Conservation (phyloP, 2,888 invertebrate species). For the Papilio gigon region DNA sequence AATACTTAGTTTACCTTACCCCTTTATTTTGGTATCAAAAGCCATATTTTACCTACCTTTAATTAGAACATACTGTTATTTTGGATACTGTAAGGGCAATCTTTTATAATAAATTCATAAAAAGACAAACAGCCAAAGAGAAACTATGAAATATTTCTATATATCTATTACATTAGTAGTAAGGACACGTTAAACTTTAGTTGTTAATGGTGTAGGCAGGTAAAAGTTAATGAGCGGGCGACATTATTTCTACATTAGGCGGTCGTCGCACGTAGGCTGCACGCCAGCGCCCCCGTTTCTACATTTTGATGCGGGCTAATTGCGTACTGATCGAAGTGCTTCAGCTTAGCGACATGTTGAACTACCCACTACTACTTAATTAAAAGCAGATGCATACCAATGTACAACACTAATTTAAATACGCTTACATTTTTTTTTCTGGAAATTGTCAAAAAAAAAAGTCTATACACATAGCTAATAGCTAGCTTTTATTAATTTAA, state of each 20-base stretch:
- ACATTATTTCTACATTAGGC: conserved; percentile 76
- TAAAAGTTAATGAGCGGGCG: conserved; percentile 72
- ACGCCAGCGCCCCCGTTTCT: conserved; percentile 43
- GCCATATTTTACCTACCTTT: too few relatives aligned
- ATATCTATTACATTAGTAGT: conserved; percentile 26
- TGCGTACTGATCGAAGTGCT: conserved; percentile 56
- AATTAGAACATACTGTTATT: too few relatives aligned
- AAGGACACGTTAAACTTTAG: conserved; percentile 58
- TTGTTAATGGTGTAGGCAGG: conserved; percentile 62
- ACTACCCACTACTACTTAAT: not conserved
- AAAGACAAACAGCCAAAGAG: not conserved
- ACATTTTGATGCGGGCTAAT: conserved; percentile 45
- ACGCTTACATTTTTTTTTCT: not conserved
- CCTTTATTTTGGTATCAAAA: too few relatives aligned
- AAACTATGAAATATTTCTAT: not conserved
- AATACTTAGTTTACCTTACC: too few relatives aligned
- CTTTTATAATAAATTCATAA: not conserved
- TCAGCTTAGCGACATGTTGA: conserved; percentile 57
- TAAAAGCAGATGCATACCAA: not conserved
- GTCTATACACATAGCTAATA: too few relatives aligned
- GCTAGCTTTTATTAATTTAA: too few relatives aligned
- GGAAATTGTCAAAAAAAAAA: too few relatives aligned
- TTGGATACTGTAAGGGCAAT: too few relatives aligned
- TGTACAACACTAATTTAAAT: not conserved
- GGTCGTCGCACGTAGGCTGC: conserved; percentile 56